Conservation (phyloP, 2,113 vertebrate species). For the Corythornis madagascariensis region DNA sequence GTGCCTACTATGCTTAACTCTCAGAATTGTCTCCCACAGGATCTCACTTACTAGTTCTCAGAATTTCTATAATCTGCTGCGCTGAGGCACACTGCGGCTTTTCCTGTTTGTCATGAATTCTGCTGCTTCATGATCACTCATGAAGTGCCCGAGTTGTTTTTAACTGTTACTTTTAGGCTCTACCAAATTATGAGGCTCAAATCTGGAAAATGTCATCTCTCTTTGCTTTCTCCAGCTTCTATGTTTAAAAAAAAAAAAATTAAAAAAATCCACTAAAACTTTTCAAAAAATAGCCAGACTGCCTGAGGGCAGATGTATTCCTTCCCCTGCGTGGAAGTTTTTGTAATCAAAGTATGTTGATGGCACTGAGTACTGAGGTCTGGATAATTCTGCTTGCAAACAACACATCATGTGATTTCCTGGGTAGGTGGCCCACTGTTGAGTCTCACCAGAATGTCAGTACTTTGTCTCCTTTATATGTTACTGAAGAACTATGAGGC, state of each 20-base stretch:
- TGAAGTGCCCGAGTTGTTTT: background rate
- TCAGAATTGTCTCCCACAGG: conserved; percentile 49
- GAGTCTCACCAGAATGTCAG: background rate
- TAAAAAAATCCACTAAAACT: background rate
- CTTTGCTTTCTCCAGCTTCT: background rate
- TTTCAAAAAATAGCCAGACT: background rate
- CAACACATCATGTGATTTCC: background rate
- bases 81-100: background rate
- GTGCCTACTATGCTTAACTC: conserved; percentile 34
- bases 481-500: background rate
- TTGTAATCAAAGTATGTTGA: background rate
- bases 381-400: background rate
- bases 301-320: background rate
- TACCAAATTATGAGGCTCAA: background rate
- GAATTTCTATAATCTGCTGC: conserved; percentile 40
- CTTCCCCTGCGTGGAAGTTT: background rate
- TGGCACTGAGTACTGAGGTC: background rate
- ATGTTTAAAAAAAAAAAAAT: too few species aligned
- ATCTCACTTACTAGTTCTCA: conserved; percentile 48
- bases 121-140: conserved; percentile 10
- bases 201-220: background rate
- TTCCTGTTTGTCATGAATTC: conserved; percentile 39
- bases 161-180: background rate
- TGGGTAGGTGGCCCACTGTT: background rate
- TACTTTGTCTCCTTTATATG: background rate